phyloP scores from a whole-genome alignment of 2,888 invertebrate species.

The Drosophila multiciliata region DNA sequence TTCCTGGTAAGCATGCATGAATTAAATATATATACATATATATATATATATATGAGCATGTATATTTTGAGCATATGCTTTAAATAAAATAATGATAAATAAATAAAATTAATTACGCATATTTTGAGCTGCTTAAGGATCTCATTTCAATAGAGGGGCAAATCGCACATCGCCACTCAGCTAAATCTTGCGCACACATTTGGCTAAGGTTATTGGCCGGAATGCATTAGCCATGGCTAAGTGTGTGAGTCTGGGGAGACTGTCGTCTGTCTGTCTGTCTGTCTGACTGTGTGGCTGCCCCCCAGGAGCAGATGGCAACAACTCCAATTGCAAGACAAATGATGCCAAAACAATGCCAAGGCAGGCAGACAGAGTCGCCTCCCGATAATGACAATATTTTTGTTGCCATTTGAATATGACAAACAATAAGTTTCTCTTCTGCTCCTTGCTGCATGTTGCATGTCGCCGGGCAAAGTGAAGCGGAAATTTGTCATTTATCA shows the following conservation, averaged over 20 bases:
- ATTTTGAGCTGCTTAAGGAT: neutral
- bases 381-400: conserved; percentile 77
- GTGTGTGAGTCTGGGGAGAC: conserved; percentile 17
- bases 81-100: neutral
- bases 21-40: neutral
- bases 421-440: conserved; percentile 63
- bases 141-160: neutral
- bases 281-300: conserved; percentile 37
- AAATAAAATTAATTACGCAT: neutral
- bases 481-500: conserved; percentile 79
- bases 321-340: conserved; percentile 71
- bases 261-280: neutral
- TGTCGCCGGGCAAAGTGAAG: conserved; percentile 62
- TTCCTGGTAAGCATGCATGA: no score
- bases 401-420: conserved; percentile 74
- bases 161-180: neutral
- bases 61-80: neutral
- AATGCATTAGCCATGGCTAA: conserved; percentile 67
- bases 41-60: no score
- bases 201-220: conserved; percentile 42
- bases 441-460: conserved; percentile 14
- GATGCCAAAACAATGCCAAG: conserved; percentile 57
- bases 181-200: neutral
- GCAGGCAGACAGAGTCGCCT: conserved; percentile 16
- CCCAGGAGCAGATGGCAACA: conserved; percentile 56